Evolutionary conservation across 2,113 vertebrate genomes (phyloP), one percentile per base, ranked within the genome.

Genomic region (Nothoprocta perdicaria): DNA sequence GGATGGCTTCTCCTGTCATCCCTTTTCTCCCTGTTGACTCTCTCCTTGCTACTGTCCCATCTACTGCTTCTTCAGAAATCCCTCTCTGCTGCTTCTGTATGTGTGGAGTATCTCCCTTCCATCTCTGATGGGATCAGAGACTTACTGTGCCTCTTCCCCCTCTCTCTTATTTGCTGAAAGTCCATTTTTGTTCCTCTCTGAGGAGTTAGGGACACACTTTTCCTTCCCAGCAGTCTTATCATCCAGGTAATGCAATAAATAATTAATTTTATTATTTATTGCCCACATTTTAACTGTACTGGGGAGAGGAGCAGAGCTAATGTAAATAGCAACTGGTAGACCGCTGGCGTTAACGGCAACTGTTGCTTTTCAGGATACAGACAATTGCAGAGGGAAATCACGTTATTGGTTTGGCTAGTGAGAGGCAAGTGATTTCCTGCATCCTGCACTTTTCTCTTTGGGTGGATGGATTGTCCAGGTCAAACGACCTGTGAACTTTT

Each of bases 371-470:
- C 66, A 45, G 40, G 74, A n/a, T 80, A 40, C 77, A 83, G 62
- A 68, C 23, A 12, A 55, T 75, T 87, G 31, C 68, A 89, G 60
- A 43, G 43, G 68, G 27, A 86, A 84, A 82, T 63, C 22, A 83
- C 93, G 65, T 66, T 93, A 43, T 77, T 83, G 43, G 65, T 72
- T 92, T 93, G 77, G 68, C 38, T 84, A n/a, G 61, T 41, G 22
- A 84, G 85, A 86, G 57, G 80, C 4, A 4, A 82, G 63, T 52
- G 63, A 84, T 67, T 95, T 69, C 60, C 84, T 1, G 17, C 77
- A 73, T 90, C 29, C 84, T 86, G 80, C 84, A 82, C 78, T 86
- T 94, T 79, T 93, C 74, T 95, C 58, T 90, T 94, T 89, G 94
- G 77, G 69, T 95, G 88, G 94, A 61, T 0, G 12, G 18, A 68